These are phyloP conservation scores for Erebia aethiops DNA, from an alignment of 2,888 invertebrate genomes.

Conservation along the genomic window DNA sequence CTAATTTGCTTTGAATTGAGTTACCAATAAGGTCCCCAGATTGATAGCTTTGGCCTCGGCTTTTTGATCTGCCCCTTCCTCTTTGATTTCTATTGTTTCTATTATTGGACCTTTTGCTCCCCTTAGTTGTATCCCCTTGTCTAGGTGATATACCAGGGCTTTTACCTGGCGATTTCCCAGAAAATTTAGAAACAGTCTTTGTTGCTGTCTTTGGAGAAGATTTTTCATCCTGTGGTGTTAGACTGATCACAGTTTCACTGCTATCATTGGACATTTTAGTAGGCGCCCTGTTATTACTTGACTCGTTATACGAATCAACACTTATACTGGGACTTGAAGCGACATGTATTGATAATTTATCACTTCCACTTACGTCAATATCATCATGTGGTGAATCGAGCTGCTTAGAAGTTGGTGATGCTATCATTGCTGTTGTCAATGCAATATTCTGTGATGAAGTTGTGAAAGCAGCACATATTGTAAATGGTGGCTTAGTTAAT, in stretches of 20 bases:
- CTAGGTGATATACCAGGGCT: slow-evolving; percentile 87
- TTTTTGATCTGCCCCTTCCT: slow-evolving; percentile 78
- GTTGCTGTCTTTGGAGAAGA: slow-evolving; percentile 76
- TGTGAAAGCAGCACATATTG: slow-evolving; percentile 90
- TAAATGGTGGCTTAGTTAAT: slow-evolving; percentile 74
- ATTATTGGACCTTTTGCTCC: slow-evolving; percentile 64
- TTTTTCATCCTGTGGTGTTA: slow-evolving; percentile 62
- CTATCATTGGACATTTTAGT: slow-evolving; percentile 71
- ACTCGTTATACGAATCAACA: slow-evolving; percentile 65
- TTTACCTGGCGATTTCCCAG: slow-evolving; percentile 87
- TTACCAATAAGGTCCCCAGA: slow-evolving; percentile 81
- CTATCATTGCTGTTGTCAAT: slow-evolving; percentile 90
- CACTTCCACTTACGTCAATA: slow-evolving; percentile 65
- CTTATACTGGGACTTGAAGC: slow-evolving; percentile 70
- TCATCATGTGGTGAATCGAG: slow-evolving; percentile 73
- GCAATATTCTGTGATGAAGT: slow-evolving; percentile 92
- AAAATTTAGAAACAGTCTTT: slow-evolving; percentile 83
- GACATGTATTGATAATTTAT: slow-evolving; percentile 67
- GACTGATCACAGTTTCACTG: slow-evolving; percentile 59
- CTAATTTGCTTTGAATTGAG: slow-evolving; percentile 90
- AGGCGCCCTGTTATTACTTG: slow-evolving; percentile 55
- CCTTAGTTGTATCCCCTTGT: slow-evolving; percentile 77
- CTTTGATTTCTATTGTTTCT: slow-evolving; percentile 74
- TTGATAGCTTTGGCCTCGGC: slow-evolving; percentile 64
- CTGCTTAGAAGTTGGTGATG: slow-evolving; percentile 84